Evolutionary conservation across 2,797 vertebrate species (phyloP).

Genomic region (Picus viridis): DNA sequence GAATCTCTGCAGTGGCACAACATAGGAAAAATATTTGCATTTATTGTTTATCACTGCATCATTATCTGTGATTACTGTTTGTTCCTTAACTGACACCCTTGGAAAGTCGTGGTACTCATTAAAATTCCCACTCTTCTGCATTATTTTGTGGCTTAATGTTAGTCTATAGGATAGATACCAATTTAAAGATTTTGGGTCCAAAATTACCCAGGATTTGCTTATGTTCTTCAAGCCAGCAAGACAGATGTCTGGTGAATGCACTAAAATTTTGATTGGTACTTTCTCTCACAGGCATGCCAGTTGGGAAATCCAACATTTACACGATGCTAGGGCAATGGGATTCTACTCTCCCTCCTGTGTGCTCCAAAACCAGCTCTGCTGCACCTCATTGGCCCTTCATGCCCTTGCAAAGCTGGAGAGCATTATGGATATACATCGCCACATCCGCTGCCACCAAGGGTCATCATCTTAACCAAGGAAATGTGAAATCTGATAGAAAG

Average conservation of each 20-base stretch:
- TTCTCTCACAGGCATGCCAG: neutral
- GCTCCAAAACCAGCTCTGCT: neutral
- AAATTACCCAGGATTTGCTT: neutral
- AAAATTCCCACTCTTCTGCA: neutral
- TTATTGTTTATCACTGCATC: neutral
- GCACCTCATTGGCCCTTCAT: rapidly evolving
- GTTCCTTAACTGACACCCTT: neutral
- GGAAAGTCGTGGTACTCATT: neutral
- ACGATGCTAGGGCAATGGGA: neutral
- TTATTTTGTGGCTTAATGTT: neutral
- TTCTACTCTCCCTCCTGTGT: neutral
- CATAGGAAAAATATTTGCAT: neutral
- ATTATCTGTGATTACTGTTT: neutral
- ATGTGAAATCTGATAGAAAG: neutral
- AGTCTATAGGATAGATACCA: neutral
- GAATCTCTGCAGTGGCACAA: neutral
- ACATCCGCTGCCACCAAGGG: rapidly evolving
- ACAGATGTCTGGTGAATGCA: neutral
- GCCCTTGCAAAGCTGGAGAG: neutral
- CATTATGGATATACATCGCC: rapidly evolving
- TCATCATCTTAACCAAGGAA: neutral
- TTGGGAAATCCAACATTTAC: neutral
- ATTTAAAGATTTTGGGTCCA: neutral
- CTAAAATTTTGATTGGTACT: neutral
- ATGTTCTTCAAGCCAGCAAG: neutral